Percentiles rank a stretch among this genome's conserved stretches.
phyloP scores from a whole-genome alignment of 2,888 invertebrate genomes.

The Acheta domesticus region DNA sequence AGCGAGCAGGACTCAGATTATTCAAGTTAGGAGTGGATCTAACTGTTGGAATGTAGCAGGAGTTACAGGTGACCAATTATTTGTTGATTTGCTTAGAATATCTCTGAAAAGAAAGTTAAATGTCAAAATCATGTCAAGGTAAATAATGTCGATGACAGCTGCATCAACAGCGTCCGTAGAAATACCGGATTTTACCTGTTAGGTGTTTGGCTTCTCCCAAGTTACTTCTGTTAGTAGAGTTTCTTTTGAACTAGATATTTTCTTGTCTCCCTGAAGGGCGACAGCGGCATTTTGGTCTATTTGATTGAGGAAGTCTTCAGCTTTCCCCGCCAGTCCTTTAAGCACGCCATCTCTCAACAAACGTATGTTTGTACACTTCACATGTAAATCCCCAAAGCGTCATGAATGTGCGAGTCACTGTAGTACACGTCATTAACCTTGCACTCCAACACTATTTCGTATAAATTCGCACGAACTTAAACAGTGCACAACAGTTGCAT shows the following conservation, averaged over 20 bases:
- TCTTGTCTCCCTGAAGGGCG: constrained; percentile 51
- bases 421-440: no score
- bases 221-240: constrained; percentile 31
- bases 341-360: constrained; percentile 62
- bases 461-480: no score
- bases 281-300: constrained; percentile 71
- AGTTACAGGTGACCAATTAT: not conserved
- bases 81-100: not conserved
- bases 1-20: constrained; percentile 20
- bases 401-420: no score
- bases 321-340: constrained; percentile 67
- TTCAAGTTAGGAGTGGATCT: constrained; percentile 30
- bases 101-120: not conserved
- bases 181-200: not conserved
- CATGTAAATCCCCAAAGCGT: no score
- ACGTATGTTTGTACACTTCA: no score
- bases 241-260: constrained; percentile 22
- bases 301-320: constrained; percentile 70
- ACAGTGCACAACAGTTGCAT: no score
- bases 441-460: not conserved
- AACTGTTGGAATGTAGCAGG: constrained; percentile 22
- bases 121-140: not conserved
- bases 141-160: not conserved
- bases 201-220: constrained; percentile 28
- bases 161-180: not conserved